Percentiles rank a stretch among this genome's conserved stretches.
phyloP scores from a whole-genome alignment of 2,797 vertebrate genomes.

The Gorsachius magnificus region DNA sequence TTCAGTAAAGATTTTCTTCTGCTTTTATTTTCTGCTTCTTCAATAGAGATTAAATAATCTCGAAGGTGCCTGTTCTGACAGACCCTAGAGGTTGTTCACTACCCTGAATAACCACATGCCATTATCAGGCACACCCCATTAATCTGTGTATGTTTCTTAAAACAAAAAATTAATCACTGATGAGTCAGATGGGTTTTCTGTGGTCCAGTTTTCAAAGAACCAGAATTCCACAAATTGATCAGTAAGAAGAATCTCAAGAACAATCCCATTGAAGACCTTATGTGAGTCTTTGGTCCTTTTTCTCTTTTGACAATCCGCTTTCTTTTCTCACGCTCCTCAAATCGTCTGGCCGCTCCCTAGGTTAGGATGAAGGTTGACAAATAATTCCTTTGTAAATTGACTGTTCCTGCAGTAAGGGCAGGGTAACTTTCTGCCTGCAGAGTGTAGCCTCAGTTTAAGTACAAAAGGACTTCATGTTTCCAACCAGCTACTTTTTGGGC shows the following conservation, averaged over 20 bases:
- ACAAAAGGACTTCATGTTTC: neutral
- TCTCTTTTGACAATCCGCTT: neutral
- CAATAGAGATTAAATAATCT: neutral
- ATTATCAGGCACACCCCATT: neutral
- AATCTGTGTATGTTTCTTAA: neutral
- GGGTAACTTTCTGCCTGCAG: neutral
- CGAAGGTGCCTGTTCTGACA: neutral
- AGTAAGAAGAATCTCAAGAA: neutral
- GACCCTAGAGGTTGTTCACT: neutral
- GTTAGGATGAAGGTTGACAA: neutral
- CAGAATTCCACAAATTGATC: neutral
- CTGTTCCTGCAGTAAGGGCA: neutral
- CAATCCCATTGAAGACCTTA: neutral
- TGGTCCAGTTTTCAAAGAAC: neutral
- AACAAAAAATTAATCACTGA: neutral
- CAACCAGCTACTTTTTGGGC: neutral
- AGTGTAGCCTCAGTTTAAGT: neutral
- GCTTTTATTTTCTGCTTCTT: neutral
- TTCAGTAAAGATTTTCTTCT: neutral
- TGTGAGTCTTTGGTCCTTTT: neutral
- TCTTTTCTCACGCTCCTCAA: neutral
- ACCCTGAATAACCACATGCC: conserved; percentile 34
- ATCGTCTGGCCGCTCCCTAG: neutral
- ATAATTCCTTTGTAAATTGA: neutral
- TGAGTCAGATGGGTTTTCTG: neutral